Evolutionary conservation across 2,888 invertebrate genomes (phyloP), one percentile per base, ranked within the genome.

Genomic region (Meteorus cinctellus): DNA sequence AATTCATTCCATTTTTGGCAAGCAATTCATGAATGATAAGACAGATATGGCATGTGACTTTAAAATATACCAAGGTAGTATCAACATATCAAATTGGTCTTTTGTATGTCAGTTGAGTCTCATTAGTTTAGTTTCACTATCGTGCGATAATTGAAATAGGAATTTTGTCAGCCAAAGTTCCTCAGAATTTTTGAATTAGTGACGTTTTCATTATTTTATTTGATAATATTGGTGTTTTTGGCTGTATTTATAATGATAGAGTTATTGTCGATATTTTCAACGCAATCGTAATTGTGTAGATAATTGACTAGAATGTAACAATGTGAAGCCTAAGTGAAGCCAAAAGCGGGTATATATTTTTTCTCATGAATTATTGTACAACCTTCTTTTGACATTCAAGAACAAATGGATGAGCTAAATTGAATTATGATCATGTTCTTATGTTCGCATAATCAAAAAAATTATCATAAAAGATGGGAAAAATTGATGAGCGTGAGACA

Each of bases 41-140:
- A 55, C 16, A n/a, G 27, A 70, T 34, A 55, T 70, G 29, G 16
- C 36, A 31, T 69, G 31, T 34, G 55, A 55, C 24, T 55, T 24
- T 55, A 19, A 14, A 51, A 45, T 12, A 29, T 19, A 24, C 24
- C 68, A 68, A 51, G 16, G 41, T 27, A 27, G 14, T 68, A 51
- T 51, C 10, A 4, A 5, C 8, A 55, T 36, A n/a, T 59, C 31
- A 70, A 70, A 70, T 70, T 70, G 69, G 36, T 19, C 69, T 59
- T 31, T 70, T 70, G 69, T 70, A 36, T 24, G 59, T 51, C 12
- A 70, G 59, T 70, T 59, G 31, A 59, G 36, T 59, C 36, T 36
- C 59, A 70, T 70, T 55, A 59, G 36, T 59, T 36, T 51, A 70
- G n/a, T 66, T 41, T 66, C 41, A 36, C 41, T 45, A 41, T 36